Conservation (phyloP, 2,888 invertebrate species). For the Siphonodentalium dalli region DNA sequence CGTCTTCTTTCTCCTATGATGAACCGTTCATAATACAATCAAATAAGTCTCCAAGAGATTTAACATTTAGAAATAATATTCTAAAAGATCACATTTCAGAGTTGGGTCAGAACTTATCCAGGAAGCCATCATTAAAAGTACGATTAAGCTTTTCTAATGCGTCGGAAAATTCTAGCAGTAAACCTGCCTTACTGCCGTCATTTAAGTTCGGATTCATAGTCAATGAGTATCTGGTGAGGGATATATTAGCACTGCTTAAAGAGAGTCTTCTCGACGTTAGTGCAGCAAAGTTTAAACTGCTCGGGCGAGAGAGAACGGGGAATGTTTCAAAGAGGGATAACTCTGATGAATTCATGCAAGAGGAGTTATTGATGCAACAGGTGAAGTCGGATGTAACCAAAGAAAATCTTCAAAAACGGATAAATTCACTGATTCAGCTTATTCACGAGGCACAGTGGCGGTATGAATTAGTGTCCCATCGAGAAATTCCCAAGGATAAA, state of each 20-base stretch:
- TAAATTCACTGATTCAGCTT: slow-evolving; percentile 66
- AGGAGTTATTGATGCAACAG: slow-evolving; percentile 37
- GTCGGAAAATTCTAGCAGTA: too few species aligned
- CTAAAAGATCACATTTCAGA: too few species aligned
- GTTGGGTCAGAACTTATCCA: too few species aligned
- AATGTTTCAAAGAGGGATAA: slow-evolving; percentile 4
- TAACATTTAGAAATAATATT: too few species aligned
- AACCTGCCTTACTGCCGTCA: too few species aligned
- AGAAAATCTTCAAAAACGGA: slow-evolving; percentile 55
- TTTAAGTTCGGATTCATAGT: slow-evolving; percentile 44
- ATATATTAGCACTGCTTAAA: slow-evolving; percentile 52
- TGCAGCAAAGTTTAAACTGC: slow-evolving; percentile 39
- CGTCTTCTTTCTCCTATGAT: too few species aligned
- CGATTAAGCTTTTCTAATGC: too few species aligned
- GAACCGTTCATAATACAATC: too few species aligned
- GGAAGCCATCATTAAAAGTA: too few species aligned
- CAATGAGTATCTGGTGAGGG: slow-evolving; percentile 55
- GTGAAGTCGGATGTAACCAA: slow-evolving; percentile 42
- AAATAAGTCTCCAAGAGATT: too few species aligned
- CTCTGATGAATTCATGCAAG: slow-evolving; percentile 31
- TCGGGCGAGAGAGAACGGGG: slow-evolving; percentile 28
- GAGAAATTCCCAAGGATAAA: slow-evolving; percentile 42
- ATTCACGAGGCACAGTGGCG: slow-evolving; percentile 78
- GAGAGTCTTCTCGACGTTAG: slow-evolving; percentile 53
- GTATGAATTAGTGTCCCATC: slow-evolving; percentile 71